Base-by-base conservation (phyloP, 1,140 invertebrate species). In the Zaprionus vittiger region DNA sequence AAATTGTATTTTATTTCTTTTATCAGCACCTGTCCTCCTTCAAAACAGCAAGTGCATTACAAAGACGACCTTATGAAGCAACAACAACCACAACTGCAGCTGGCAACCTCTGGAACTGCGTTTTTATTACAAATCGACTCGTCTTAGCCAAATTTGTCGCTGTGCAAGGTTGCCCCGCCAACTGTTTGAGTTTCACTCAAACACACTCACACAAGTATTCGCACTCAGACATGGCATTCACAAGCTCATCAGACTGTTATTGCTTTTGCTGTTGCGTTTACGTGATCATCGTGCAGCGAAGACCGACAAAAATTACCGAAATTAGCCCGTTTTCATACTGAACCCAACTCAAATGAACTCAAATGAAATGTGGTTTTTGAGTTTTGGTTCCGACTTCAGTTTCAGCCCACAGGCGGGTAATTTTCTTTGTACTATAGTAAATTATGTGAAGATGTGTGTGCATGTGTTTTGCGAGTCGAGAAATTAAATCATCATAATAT, bases 401-500 rank as follows among this genome's bases (percentile, higher is more conserved):
- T 49, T 47, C 73, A 73, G 81, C 73, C 80, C 69, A 68, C 54
- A 72, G 80, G 62, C 69, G 49, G 49, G 66, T 74, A 65, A 87
- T 68, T 73, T 67, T 68, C 49, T 52, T 56, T 38, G 24, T 55
- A 34, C 31, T 9, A 34, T 9, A 34, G 7, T 31, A 62, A 24
- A 69, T 22, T 31, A 28, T 66, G 34, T 38, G 24, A 24, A 57
- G n/a, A 59, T 59, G 24, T 59, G 0, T 34, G 28, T 31, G 28
- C 2, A 5, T 55, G 14, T 55, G 12, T 57, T 66, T 9, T 55
- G 52, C n/a, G 5, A 63, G 20, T 31, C 28, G 17, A 38, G 61
- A 89, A 89, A 89, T 90, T 91, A 90, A 86, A 85, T 91, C 79
- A 90, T 91, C 86, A 85, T 90, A 91, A 84, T 84, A 81, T 79